phyloP scores from a whole-genome alignment of 2,888 invertebrate species.

The Drosophila basisetae region DNA sequence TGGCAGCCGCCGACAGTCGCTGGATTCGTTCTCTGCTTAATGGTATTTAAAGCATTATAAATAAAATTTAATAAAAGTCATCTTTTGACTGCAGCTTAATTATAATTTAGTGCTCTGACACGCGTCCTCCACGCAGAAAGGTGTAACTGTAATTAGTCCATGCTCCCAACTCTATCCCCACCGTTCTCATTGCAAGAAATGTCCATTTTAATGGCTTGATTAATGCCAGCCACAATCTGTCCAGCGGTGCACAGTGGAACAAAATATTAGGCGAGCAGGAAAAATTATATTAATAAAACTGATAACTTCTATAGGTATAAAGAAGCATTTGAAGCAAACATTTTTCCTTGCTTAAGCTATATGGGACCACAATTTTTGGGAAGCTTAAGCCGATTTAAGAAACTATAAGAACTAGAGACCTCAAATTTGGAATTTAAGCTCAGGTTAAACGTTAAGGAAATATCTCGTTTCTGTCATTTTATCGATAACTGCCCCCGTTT shows the following conservation, averaged over 20 bases:
- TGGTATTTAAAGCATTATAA: slow-evolving; percentile 73
- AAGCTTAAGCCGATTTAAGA: not conserved
- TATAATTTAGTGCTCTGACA: slow-evolving; percentile 76
- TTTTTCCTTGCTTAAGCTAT: not conserved
- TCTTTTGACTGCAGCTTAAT: slow-evolving; percentile 74
- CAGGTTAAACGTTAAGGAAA: accelerated
- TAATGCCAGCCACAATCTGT: slow-evolving; percentile 71
- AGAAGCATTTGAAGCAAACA: not conserved
- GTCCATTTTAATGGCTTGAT: slow-evolving; percentile 81
- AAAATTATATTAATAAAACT: not conserved
- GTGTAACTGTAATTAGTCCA: slow-evolving; percentile 79
- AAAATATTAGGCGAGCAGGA: not conserved
- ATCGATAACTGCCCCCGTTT: no score
- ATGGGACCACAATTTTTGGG: not conserved
- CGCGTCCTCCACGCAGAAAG: slow-evolving; percentile 65
- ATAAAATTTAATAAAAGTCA: slow-evolving; percentile 78
- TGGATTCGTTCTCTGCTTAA: slow-evolving; percentile 44
- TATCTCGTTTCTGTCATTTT: not conserved
- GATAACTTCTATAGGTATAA: not conserved
- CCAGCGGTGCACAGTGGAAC: slow-evolving; percentile 56
- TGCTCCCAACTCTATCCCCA: slow-evolving; percentile 11
- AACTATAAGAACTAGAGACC: not conserved
- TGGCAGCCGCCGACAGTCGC: slow-evolving; percentile 39
- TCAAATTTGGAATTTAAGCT: not conserved
- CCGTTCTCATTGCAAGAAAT: slow-evolving; percentile 64